Evolutionary conservation across 1,140 invertebrate genomes (phyloP).

Genomic region (Ceratina australensis): DNA sequence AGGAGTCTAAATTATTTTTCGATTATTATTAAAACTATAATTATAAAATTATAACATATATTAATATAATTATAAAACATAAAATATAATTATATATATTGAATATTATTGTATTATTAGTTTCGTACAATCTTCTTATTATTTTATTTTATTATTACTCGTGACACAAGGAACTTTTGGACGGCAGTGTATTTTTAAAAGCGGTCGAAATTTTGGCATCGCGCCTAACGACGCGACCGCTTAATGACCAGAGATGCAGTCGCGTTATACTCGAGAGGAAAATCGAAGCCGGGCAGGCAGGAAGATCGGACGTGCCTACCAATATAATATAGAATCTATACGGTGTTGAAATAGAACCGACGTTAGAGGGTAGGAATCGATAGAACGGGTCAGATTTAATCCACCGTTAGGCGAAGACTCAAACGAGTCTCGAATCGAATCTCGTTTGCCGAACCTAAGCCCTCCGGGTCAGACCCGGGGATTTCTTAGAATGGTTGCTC

Average conservation of each 20-base stretch:
- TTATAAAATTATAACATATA: too few relatives aligned
- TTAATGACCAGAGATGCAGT: conserved; percentile 42
- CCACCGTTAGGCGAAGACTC: conserved; percentile 21
- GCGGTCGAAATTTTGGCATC: conserved; percentile 14
- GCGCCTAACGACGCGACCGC: conserved; percentile 34
- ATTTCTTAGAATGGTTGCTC: neutral
- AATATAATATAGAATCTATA: too few relatives aligned
- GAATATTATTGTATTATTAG: too few relatives aligned
- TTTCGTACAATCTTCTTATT: too few relatives aligned
- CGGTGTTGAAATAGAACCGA: neutral
- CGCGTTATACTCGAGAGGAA: neutral
- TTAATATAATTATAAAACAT: too few relatives aligned
- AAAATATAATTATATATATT: too few relatives aligned
- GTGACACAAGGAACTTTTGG: too few relatives aligned
- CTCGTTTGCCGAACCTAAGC: conserved; percentile 35
- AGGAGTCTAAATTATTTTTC: too few relatives aligned
- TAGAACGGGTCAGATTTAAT: conserved; percentile 51
- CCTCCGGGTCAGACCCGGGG: neutral
- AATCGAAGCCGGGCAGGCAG: neutral
- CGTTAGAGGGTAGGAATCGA: conserved; percentile 14
- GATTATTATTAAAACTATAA: too few relatives aligned
- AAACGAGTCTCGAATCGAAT: conserved; percentile 56
- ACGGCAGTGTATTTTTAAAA: conserved; percentile 7
- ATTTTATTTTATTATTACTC: too few relatives aligned
- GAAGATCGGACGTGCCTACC: neutral